Percentiles rank a stretch among this genome's conserved stretches.
These are phyloP conservation scores for Drosophila biarmipes DNA, from an alignment of 1,140 invertebrate genomes.

Conservation along the genomic window DNA sequence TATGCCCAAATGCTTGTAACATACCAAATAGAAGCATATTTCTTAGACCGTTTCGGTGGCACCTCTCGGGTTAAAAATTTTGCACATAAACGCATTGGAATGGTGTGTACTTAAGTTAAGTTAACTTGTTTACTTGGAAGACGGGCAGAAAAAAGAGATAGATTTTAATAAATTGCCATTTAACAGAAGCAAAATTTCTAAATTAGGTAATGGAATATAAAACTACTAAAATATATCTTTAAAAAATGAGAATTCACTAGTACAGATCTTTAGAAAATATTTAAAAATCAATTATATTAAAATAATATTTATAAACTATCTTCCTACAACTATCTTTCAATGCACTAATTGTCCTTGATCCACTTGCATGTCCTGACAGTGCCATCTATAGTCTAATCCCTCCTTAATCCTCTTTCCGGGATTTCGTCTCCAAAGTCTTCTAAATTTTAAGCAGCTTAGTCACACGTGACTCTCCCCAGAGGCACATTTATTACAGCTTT, in stretches of 20 bases:
- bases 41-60: constrained; percentile 1
- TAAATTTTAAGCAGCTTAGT: constrained; percentile 57
- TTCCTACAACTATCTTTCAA: too few relatives aligned
- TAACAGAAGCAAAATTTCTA: too few relatives aligned
- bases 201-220: too few relatives aligned
- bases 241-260: too few relatives aligned
- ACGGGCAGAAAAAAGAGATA: not conserved
- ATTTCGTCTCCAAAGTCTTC: not conserved
- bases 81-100: not conserved
- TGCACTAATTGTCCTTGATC: too few relatives aligned
- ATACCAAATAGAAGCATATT: constrained; percentile 33
- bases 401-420: constrained; percentile 17
- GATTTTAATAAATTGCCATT: too few relatives aligned
- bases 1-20: constrained; percentile 50
- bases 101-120: constrained; percentile 4
- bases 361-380: too few relatives aligned
- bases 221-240: too few relatives aligned
- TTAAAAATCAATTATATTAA: too few relatives aligned
- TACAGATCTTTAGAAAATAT: too few relatives aligned
- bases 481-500: constrained; percentile 52
- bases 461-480: constrained; percentile 43
- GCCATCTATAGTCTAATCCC: not conserved
- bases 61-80: constrained; percentile 1
- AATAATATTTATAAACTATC: too few relatives aligned
- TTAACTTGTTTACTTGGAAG: constrained; percentile 12